Base-by-base conservation (phyloP, 1,140 invertebrate genomes). In the Drosophila tropicalis region DNA sequence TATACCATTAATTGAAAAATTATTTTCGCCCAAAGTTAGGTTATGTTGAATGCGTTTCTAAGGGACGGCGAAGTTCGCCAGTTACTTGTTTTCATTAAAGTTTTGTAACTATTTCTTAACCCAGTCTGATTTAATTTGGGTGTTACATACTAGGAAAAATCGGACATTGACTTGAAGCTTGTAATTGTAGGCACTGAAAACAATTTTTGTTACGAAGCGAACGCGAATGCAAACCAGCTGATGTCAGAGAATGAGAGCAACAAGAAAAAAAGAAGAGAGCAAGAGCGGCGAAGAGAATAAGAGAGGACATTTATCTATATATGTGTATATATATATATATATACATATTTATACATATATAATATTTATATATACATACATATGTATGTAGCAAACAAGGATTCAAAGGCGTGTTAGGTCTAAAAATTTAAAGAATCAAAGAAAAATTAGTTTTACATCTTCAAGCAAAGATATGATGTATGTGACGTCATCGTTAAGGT, bases 141-240 rank as follows among this genome's bases (percentile, higher is more conserved):
- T 58, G 13, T 17, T 3, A 3, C 19, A 51, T 7, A 22, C 44
- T 51, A 3, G 10, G 71, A 82, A 76, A 86, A 86, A 86, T 82
- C 29, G 54, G 68, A 87, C 9, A 51, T 70, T 70, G 25, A 71
- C 63, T 76, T 70, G 44, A 47, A 61, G 67, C 13, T 7, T 5
- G 29, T 29, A 29, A 41, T 34, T 57, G 66, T 55, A 56, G 68
- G 68, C 56, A 87, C 78, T 84, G 62, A 79, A 70, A 73, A 80
- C 65, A 60, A 63, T 36, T 57, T 57, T 73, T 64, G 15, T 51
- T 51, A 51, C 80, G 67, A 84, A 79, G 70, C 70, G 72, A 89
- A 83, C 70, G 73, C 66, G 60, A 76, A 66, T 64, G 70, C 73
- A 72, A 76, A 80, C 80, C 83, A 87, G 84, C 84, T 89, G 80